Evolutionary conservation across 2,888 invertebrate species (phyloP), one percentile per base, ranked within the genome.

Genomic region (Acronicta alni): DNA sequence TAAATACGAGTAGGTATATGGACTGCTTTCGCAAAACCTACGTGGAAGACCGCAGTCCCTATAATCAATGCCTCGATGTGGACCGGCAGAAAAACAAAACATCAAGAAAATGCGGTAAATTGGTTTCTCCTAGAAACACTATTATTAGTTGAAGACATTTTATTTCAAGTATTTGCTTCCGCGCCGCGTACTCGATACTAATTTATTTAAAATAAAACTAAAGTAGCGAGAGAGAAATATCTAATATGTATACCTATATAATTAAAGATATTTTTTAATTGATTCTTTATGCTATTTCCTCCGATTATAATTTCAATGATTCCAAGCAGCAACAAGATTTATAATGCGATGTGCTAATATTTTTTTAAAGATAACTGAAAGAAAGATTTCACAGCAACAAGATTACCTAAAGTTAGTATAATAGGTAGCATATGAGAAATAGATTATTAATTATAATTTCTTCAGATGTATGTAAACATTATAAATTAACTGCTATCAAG

Each of bases 1-100:
- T 46, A n/a, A n/a, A n/a, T n/a, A n/a, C n/a, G n/a, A n/a, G n/a
- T n/a, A n/a, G n/a, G n/a, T n/a, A 46, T 55, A 60, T 46, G 57
- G 44, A 44, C 48, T 71, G 72, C 78, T 78, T 75, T 75, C 79
- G 66, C 66, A 67, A 77, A 75, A 67, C 61, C 56, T 61, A 75
- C 67, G 62, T 75, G 78, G 45, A 56, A 67, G 42, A 71, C 43
- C 48, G 72, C 60, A 39, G 52, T 57, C 45, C 43, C 15, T 64
- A 20, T 65, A 53, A 70, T 64, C 71, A 64, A 47, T 46, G 42
- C 39, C 18, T 41, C 53, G 57, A 63, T 58, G 59, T 23, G 8
- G 44, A 26, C 43, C 57, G 43, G 2, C 18, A 43, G 39, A 61
- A 61, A 65, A 59, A 72, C 61, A 57, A 62, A 67, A 30, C 39